Evolutionary conservation across 2,888 invertebrate species (phyloP).

Genomic region (Ectemnius continuus): DNA sequence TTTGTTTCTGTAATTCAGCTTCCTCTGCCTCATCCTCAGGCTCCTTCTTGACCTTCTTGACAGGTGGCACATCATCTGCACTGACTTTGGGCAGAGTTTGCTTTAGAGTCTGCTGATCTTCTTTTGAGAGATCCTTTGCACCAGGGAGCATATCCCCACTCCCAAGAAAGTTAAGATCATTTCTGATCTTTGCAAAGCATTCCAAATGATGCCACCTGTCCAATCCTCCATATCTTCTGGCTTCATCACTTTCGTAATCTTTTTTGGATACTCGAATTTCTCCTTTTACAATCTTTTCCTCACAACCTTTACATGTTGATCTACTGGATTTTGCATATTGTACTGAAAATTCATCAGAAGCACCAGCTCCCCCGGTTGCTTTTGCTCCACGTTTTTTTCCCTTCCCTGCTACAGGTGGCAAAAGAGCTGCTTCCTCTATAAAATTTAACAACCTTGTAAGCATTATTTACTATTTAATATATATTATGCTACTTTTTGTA

Average conservation of each 20-base stretch:
- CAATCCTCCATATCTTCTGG: constrained; percentile 89
- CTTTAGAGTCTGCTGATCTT: constrained; percentile 85
- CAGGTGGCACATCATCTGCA: constrained; percentile 80
- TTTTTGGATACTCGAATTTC: constrained; percentile 87
- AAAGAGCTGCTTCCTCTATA: constrained; percentile 48
- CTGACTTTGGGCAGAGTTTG: constrained; percentile 81
- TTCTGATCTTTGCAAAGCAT: constrained; percentile 90
- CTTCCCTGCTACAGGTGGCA: constrained; percentile 77
- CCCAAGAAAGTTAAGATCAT: constrained; percentile 86
- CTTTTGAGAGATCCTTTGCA: constrained; percentile 83
- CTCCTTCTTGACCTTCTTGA: constrained; percentile 86
- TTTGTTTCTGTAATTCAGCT: constrained; percentile 85
- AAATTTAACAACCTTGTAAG: not conserved
- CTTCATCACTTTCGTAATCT: constrained; percentile 90
- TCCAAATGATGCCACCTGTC: constrained; percentile 95
- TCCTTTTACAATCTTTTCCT: constrained; percentile 88
- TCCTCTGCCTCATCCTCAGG: constrained; percentile 80
- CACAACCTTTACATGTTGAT: constrained; percentile 90
- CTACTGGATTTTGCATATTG: constrained; percentile 93
- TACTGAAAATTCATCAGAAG: constrained; percentile 84
- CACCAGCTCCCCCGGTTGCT: constrained; percentile 72
- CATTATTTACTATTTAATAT: not conserved
- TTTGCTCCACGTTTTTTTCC: constrained; percentile 78
- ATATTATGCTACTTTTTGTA: not conserved
- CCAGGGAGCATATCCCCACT: constrained; percentile 88